Percentiles rank a stretch among this genome's conserved stretches.
phyloP scores from a whole-genome alignment of 2,888 invertebrate genomes.

The Cremastinae sp. region DNA sequence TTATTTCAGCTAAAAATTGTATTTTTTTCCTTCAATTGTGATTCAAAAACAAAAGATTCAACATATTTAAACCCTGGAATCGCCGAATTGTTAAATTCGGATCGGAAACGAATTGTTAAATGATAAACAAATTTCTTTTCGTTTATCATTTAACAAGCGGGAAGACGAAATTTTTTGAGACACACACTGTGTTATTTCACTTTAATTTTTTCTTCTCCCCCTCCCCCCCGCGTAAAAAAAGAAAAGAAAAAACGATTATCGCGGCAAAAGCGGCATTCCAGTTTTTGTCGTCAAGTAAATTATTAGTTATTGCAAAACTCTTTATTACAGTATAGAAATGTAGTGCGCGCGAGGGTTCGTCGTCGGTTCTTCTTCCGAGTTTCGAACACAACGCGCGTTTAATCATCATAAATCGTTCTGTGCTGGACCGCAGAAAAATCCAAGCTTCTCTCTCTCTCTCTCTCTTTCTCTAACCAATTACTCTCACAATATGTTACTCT shows the following conservation, averaged over 20 bases:
- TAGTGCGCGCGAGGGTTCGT: conserved; percentile 16
- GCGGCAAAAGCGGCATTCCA: conserved; percentile 11
- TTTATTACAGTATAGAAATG: conserved; percentile 33
- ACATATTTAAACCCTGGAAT: too few relatives aligned
- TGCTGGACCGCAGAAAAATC: conserved; percentile 75
- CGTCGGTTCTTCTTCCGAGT: conserved; percentile 33
- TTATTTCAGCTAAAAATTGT: too few relatives aligned
- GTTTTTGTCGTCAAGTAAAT: conserved; percentile 44
- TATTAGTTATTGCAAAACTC: conserved; percentile 34
- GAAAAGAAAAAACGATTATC: conserved; percentile 43
- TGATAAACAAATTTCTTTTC: too few relatives aligned
- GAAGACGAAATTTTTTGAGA: too few relatives aligned
- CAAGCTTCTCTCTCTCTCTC: background rate
- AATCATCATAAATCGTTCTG: conserved; percentile 79
- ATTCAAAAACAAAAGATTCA: too few relatives aligned
- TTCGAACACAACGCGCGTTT: conserved; percentile 70
- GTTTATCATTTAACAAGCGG: too few relatives aligned
- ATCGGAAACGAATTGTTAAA: too few relatives aligned
- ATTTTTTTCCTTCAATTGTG: too few relatives aligned
- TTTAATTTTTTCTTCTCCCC: background rate
- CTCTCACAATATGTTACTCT: conserved; percentile 26
- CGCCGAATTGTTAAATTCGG: too few relatives aligned
- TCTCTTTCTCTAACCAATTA: conserved; percentile 30
- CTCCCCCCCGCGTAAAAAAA: background rate
- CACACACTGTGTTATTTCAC: too few relatives aligned